Base-by-base conservation (phyloP, 2,888 invertebrate genomes). In the Agriopis leucophaearia region DNA sequence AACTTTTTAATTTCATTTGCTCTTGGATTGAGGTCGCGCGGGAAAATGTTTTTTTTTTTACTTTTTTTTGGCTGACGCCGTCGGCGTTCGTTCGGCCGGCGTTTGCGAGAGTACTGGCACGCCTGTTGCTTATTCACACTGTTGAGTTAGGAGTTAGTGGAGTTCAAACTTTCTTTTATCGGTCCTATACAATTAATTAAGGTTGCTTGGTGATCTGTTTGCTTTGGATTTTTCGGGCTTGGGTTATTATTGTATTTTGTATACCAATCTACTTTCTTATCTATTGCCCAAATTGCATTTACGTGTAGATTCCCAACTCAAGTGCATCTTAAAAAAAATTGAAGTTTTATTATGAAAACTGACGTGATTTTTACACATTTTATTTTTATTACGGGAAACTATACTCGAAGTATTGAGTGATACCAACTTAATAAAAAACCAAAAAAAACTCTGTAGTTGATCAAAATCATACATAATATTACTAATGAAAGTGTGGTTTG, bases 1-100 rank as follows among this genome's bases (percentile, higher is more conserved):
- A 72, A 69, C 61, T 69, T 70, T 69, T 71, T 64, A 66, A 55
- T 57, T 63, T 55, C 70, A 71, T 74, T 74, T 74, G 64, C 12
- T 9, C 45, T 64, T 44, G 55, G 51, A 61, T 66, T 64, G 51
- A 10, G 63, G 6, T 15, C 61, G 69, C 74, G 70, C 70, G 69
- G 50, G 68, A 62, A 66, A 68, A 58, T 40, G 12, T 54, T 58
- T 63, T 56, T n/a, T 48, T 51, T 51, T 58, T 66, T 45, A 54
- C 57, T 61, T 64, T 65, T 15, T 54, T 35, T n/a, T 42, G 15
- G 16, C 8, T 13, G 12, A 40, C 15, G 38, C 57, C 10, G 42
- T n/a, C 47, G 55, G 67, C 68, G 66, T 52, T 52, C 62, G 64
- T 68, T 64, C 72, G 72, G 67, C 56, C 74, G 71, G 55, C 64